Base-by-base conservation (phyloP, 2,888 invertebrate genomes). In the Athetis lepigone region DNA sequence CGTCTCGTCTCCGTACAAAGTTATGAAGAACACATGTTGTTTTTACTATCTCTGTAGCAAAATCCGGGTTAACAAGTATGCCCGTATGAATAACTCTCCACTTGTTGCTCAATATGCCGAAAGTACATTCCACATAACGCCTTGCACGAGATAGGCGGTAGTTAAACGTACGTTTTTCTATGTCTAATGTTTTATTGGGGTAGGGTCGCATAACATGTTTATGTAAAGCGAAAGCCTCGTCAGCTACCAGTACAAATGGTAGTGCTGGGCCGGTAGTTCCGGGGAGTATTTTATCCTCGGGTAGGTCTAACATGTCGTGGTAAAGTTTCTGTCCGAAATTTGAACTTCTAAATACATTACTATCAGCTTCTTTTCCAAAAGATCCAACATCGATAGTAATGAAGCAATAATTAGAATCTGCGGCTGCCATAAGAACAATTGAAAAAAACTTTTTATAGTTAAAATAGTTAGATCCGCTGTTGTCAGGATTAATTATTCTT, bases 361-460 rank as follows among this genome's bases (percentile, higher is more conserved):
- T 62, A 55, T 63, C 59, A 50, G 37, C 54, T 62, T 68, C 58
- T 62, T 55, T 62, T 45, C 68, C 54, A 58, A 49, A 68, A 49
- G 68, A 58, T 55, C 59, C 65, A 59, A 65, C 59, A 59, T 65
- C 62, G 29, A 69, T 56, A 45, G 39, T 27, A 45, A 54, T 72
- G 37, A 64, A 72, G 40, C 47, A 57, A 64, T 64, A 72, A 56
- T 72, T 63, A 56, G 68, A 46, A 62, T 67, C 71, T 47, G 60
- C 67, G 27, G 33, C 52, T 27, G 71, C 57, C 47, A 57, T 39
- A 47, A 57, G 47, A 60, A 71, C 70, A 47, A 71, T 68, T 45
- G 68, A 70, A 61, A 64, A 64, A 16, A 57, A 61, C 43, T 70
- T 70, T 55, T 73, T 73, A 58, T 69, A 70, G 50, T 69, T 73